Evolutionary conservation across 2,888 invertebrate genomes (phyloP), one percentile per base, ranked within the genome.

Genomic region (Cosmia pyralina): DNA sequence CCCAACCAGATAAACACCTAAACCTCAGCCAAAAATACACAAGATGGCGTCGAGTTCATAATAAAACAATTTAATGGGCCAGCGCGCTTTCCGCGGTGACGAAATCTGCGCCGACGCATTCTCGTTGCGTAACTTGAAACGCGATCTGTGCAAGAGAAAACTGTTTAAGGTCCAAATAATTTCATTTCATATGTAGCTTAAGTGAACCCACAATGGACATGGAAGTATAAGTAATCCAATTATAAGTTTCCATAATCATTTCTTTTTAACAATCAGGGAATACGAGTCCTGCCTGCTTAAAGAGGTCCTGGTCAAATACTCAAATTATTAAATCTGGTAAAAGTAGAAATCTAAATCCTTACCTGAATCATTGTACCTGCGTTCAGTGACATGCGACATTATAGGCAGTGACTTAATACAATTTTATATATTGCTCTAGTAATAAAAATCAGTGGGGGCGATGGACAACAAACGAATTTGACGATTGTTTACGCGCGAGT

Each of bases 41-140:
- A 94, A 95, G 94, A 96, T 95, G 96, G 96, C 96, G 96, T 93
- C 95, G 94, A 91, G 95, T 96, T 94, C 95, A 95, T 96, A 96
- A 96, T 96, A 96, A 96, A 96, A 96, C 96, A 95, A 96, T 96
- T 96, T 96, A 96, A 96, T 96, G 96, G 96, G 95, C 96, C 95
- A 95, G 93, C 95, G 94, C 95, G 95, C 93, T 96, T 96, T 95
- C 96, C 96, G 95, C 93, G 94, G 95, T 96, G 96, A 95, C 95
- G 96, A 96, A 96, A 96, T 95, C 92, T 90, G 93, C 94, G 94
- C 94, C 93, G 94, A 93, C 95, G 94, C 94, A 94, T 93, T 92
- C 91, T 90, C 88, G 93, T 95, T 96, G 90, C 94, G 95, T 94
- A 95, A 95, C 91, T 90, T 92, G 94, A 94, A 94, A 94, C 92